These are phyloP conservation scores for Microctenopoma steveboyesi DNA, from an alignment of 2,797 vertebrate genomes.

Conservation along the genomic window DNA sequence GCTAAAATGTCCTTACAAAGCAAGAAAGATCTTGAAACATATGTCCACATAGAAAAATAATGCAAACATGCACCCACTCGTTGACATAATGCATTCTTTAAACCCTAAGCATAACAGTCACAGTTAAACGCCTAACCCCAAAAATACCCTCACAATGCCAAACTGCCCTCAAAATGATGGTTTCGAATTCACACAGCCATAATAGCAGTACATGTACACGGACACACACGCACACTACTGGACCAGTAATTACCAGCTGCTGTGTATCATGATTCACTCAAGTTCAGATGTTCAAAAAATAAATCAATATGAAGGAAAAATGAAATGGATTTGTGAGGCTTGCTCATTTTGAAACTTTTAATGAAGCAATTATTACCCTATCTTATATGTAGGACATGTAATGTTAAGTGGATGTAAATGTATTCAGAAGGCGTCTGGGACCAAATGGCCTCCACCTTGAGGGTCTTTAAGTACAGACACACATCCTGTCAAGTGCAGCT, in stretches of 20 bases:
- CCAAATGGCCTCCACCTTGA: conserved; percentile 55
- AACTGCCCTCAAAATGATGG: too few relatives aligned
- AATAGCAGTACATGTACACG: neutral
- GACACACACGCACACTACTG: conserved; percentile 10
- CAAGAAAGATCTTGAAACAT: too few relatives aligned
- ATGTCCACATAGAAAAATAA: too few relatives aligned
- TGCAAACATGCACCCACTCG: too few relatives aligned
- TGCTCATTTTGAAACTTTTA: conserved; percentile 51
- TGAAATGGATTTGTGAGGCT: conserved; percentile 31
- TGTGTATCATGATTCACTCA: neutral
- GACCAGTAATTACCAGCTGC: neutral
- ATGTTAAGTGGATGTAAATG: conserved; percentile 70
- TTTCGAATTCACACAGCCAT: too few relatives aligned
- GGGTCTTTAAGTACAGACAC: conserved; percentile 30
- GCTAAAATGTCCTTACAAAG: too few relatives aligned
- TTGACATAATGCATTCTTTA: too few relatives aligned
- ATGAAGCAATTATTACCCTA: conserved; percentile 53
- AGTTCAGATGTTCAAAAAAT: too few relatives aligned
- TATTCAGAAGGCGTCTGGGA: conserved; percentile 52
- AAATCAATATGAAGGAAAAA: neutral
- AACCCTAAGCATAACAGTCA: too few relatives aligned
- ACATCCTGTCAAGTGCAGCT: conserved; percentile 20
- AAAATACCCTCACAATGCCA: neutral
- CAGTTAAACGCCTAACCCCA: too few relatives aligned
- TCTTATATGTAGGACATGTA: conserved; percentile 65